Percentiles rank a stretch among this genome's conserved stretches.
Conservation (phyloP, 2,113 vertebrate species). For the Peromyscus maniculatus region DNA sequence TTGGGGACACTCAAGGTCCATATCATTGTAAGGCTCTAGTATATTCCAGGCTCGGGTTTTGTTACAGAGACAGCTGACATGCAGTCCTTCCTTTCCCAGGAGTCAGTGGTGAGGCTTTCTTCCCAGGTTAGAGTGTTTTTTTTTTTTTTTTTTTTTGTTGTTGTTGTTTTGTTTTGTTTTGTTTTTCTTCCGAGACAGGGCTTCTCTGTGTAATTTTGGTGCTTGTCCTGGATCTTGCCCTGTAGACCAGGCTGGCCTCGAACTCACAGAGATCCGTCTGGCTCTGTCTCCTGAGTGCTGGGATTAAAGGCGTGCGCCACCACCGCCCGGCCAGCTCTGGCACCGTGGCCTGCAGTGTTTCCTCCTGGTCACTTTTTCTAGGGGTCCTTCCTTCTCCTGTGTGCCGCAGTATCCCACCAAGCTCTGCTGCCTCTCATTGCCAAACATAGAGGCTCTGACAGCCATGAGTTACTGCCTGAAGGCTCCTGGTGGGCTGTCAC, state of each 20-base stretch:
- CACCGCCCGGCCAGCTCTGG: neutral
- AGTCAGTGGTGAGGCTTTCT: neutral
- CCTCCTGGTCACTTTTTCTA: neutral
- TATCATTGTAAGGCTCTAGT: neutral
- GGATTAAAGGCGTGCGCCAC: too few species aligned
- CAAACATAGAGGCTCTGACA: too few species aligned
- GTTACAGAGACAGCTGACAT: neutral
- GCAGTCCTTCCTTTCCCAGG: neutral
- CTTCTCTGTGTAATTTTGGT: too few species aligned
- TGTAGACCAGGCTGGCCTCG: too few species aligned
- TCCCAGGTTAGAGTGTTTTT: neutral
- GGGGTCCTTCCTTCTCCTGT: neutral
- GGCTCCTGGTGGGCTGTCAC: neutral
- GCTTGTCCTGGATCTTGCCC: too few species aligned
- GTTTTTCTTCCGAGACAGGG: too few species aligned
- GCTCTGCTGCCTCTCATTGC: neutral
- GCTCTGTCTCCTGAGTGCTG: too few species aligned
- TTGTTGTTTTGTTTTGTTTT: too few species aligned
- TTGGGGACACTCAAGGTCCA: neutral
- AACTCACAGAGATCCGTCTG: too few species aligned
- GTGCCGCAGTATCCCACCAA: accelerated
- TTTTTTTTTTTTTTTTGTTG: neutral
- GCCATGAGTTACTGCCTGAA: neutral
- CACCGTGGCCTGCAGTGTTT: neutral
- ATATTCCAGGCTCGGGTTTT: neutral